A percentile compares a stretch with the other conserved stretches of the same genome.
Evolutionary conservation across 1,140 invertebrate genomes (phyloP).

Genomic region (Bombyx mandarina): DNA sequence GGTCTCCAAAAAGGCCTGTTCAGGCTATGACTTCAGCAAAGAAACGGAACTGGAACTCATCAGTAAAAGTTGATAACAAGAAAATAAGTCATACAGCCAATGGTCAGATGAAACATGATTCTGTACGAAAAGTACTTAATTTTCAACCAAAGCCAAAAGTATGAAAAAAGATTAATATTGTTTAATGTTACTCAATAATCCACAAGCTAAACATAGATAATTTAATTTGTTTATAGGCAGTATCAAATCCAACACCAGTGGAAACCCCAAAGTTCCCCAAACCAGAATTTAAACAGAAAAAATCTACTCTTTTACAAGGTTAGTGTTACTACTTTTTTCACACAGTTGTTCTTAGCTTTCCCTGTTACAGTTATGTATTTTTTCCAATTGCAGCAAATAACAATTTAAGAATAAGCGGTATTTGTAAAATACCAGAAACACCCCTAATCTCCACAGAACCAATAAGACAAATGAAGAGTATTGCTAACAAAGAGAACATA

Average conservation of each 20-base stretch:
- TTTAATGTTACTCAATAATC: too few relatives aligned
- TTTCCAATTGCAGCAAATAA: constrained; percentile 30
- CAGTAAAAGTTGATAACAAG: constrained; percentile 44
- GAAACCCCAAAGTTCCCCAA: constrained; percentile 47
- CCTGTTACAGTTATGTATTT: constrained; percentile 3
- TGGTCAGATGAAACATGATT: constrained; percentile 30
- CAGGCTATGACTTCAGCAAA: constrained; percentile 25
- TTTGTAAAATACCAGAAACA: constrained; percentile 47
- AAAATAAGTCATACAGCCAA: constrained; percentile 35
- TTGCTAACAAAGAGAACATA: constrained; percentile 42
- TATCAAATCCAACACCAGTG: neutral
- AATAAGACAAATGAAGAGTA: constrained; percentile 21
- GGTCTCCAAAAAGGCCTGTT: constrained; percentile 21
- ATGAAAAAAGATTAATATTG: neutral
- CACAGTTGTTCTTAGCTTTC: neutral
- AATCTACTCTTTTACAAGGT: constrained; percentile 36
- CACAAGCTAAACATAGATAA: too few relatives aligned
- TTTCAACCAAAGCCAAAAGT: constrained; percentile 42
- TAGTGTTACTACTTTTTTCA: constrained; percentile 7
- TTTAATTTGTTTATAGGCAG: too few relatives aligned
- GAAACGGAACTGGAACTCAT: constrained; percentile 52
- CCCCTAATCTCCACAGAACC: constrained; percentile 25
- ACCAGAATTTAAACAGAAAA: constrained; percentile 40
- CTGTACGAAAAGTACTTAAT: constrained; percentile 48
- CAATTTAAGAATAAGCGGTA: constrained; percentile 45